Percentiles rank a stretch among this genome's conserved stretches.
phyloP scores from a whole-genome alignment of 2,888 invertebrate genomes.

The Drosophila meridionalis region DNA sequence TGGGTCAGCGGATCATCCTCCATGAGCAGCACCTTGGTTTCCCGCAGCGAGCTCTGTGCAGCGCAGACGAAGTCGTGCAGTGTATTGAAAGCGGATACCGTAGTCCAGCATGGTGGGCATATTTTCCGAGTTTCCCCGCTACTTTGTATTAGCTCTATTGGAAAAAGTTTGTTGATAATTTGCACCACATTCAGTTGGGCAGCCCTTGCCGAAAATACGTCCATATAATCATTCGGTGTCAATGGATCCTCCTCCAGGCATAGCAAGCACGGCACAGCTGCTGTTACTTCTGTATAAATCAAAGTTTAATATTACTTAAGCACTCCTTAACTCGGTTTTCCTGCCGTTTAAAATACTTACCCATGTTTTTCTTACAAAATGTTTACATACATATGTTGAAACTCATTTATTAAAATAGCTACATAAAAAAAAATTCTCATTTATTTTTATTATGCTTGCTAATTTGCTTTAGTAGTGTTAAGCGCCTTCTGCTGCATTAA shows the following conservation, averaged over 20 bases:
- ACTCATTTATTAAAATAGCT: slow-evolving; percentile 11
- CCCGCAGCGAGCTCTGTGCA: slow-evolving; percentile 62
- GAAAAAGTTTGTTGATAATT: slow-evolving; percentile 64
- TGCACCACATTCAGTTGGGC: slow-evolving; percentile 49
- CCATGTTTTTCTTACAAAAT: slow-evolving; percentile 41
- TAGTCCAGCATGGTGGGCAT: slow-evolving; percentile 77
- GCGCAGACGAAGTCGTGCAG: slow-evolving; percentile 72
- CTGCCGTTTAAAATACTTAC: slow-evolving; percentile 31
- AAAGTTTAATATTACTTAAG: background rate
- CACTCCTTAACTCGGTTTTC: background rate
- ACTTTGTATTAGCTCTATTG: slow-evolving; percentile 57
- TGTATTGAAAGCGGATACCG: slow-evolving; percentile 71
- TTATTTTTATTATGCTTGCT: background rate
- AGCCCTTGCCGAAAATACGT: slow-evolving; percentile 53
- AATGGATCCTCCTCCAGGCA: slow-evolving; percentile 64
- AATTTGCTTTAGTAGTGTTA: background rate
- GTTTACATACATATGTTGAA: slow-evolving; percentile 32
- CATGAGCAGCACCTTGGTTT: slow-evolving; percentile 59
- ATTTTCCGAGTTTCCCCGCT: slow-evolving; percentile 56
- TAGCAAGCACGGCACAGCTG: slow-evolving; percentile 50
- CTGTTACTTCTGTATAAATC: slow-evolving; percentile 23
- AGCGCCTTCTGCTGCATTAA: background rate
- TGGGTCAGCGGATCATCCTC: slow-evolving; percentile 74
- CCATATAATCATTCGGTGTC: slow-evolving; percentile 40
- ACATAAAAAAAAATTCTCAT: background rate